Evolutionary conservation across 1,140 invertebrate species (phyloP), one percentile per base, ranked within the genome.

Genomic region (Drosophila mauritiana): DNA sequence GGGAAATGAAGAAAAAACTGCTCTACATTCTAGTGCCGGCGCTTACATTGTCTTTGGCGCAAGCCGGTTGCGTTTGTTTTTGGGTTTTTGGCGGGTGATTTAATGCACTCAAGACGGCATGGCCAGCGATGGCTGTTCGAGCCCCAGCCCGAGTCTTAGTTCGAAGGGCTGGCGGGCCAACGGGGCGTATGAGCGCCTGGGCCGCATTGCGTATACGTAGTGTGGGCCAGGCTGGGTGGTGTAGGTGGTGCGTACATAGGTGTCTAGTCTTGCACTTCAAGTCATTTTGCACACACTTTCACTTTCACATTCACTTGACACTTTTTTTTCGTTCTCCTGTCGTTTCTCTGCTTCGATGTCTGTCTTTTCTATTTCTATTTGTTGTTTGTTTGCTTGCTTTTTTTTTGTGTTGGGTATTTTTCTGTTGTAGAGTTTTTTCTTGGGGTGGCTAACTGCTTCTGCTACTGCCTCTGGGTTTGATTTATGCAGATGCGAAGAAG

Each of bases 401-500:
- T 27, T 1, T 40, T 48, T 25, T 39, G 48, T 34, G 54, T 56
- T 45, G 2, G 20, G 20, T 31, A 31, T 51, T 7, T 61, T 72
- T 15, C 39, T 42, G 22, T 51, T 51, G 5, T 46, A 48, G 48
- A 17, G 48, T 80, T 70, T 67, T 55, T 78, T 78, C 54, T 64
- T 58, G 46, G 57, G 34, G 25, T 51, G 48, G 48, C 15, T 31
- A 49, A 49, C 58, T 61, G 34, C 40, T 20, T 13, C 42, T 68
- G 59, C 57, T 43, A 59, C 39, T 69, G 55, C 55, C 49, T 69
- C 54, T 53, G 53, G 58, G 54, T 34, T 74, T 89, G 85, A 90
- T 89, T 89, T 89, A 90, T 89, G 77, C 81, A 70, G 77, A 75
- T 85, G 84, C 83, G 74, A 82, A 86, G 73, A 77, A 57, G 64